Percentiles rank a stretch among this genome's conserved stretches.
Conservation (phyloP, 2,113 vertebrate species). For the Coregonus clupeaformis region DNA sequence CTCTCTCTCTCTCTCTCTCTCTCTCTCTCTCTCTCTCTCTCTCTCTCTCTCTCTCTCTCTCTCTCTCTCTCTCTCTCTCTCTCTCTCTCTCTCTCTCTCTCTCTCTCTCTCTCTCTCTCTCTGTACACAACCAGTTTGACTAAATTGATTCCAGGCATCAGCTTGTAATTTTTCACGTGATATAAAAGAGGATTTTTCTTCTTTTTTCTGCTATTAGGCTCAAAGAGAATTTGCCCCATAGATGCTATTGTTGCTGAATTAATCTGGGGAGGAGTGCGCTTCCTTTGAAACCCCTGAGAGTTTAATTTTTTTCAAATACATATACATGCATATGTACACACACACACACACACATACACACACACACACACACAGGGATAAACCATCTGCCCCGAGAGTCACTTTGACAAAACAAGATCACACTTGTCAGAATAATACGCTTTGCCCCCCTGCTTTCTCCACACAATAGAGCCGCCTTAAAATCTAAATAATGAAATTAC, state of each 20-base stretch:
- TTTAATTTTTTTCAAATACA: not conserved
- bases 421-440: not conserved
- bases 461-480: not conserved
- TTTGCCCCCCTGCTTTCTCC: not conserved
- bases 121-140: not conserved
- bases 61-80: not conserved
- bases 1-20: not conserved
- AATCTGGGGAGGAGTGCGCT: conserved; percentile 17
- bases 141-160: conserved; percentile 9
- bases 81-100: not conserved
- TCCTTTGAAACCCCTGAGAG: conserved; percentile 10
- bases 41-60: not conserved
- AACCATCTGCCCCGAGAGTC: not conserved
- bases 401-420: conserved; percentile 9
- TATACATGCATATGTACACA: not conserved
- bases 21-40: not conserved
- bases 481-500: conserved; percentile 7
- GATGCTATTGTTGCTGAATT: conserved; percentile 35
- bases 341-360: not conserved
- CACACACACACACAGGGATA: conserved; percentile 4
- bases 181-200: conserved; percentile 7
- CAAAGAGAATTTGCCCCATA: conserved; percentile 31
- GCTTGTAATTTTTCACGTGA: conserved; percentile 4
- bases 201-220: not conserved
- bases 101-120: not conserved